These are phyloP conservation scores for Chorisops tibialis DNA, from an alignment of 2,888 invertebrate species.

Conservation along the genomic window DNA sequence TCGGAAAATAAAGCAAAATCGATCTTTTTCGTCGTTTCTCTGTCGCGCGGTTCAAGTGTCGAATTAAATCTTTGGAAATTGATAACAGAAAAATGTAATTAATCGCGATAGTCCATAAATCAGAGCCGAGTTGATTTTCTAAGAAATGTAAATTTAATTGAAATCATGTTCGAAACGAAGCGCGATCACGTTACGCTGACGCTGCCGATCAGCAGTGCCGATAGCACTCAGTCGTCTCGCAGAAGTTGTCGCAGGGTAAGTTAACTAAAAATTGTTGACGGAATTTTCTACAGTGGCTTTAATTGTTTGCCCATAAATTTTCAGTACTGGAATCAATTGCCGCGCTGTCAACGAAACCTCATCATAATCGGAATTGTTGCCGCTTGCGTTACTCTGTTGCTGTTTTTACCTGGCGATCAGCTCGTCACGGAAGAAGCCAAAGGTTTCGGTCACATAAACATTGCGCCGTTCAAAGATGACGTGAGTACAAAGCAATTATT, in stretches of 20 bases:
- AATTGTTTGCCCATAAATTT: background rate
- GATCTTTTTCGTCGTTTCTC: too few species aligned
- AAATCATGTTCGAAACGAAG: constrained; percentile 38
- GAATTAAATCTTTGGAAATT: too few species aligned
- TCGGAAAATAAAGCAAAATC: too few species aligned
- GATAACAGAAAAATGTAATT: too few species aligned
- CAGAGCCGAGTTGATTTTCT: too few species aligned
- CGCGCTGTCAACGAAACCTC: constrained; percentile 76
- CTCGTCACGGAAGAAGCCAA: constrained; percentile 37
- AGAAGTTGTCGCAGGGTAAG: constrained; percentile 49
- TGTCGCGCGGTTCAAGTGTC: too few species aligned
- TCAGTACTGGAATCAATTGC: constrained; percentile 83
- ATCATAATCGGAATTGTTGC: constrained; percentile 63
- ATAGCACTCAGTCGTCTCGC: constrained; percentile 36
- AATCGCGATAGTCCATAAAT: too few species aligned
- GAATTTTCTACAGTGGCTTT: background rate
- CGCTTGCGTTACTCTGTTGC: constrained; percentile 58
- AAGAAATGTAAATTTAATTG: too few species aligned
- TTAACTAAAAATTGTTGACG: background rate
- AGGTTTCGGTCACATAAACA: constrained; percentile 33
- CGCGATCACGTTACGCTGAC: constrained; percentile 46
- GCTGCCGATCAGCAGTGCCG: constrained; percentile 38
- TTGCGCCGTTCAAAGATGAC: constrained; percentile 37
- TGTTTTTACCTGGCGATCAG: constrained; percentile 56
- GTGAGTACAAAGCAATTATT: constrained; percentile 29